Conservation (phyloP, 2,888 invertebrate genomes). For the Hedychridium roseum region DNA sequence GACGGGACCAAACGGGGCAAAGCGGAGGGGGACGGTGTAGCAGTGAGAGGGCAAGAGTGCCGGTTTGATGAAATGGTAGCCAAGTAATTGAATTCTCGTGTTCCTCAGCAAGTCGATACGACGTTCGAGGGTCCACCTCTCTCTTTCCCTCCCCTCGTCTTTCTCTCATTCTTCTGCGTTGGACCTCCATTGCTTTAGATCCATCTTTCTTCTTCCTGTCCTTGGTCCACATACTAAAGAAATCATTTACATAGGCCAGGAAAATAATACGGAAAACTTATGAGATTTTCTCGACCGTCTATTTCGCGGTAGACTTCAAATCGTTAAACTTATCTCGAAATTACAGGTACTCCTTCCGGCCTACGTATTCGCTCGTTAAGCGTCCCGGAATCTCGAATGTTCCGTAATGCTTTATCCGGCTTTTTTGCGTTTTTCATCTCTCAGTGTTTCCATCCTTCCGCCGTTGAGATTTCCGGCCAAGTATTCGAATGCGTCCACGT, state of each 20-base stretch:
- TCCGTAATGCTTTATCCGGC: conserved; percentile 6
- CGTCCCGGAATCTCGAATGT: no score
- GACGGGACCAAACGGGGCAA: conserved; percentile 23
- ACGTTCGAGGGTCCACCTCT: conserved; percentile 14
- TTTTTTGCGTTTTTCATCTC: conserved; percentile 14
- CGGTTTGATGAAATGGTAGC: conserved; percentile 51
- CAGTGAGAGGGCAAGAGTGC: conserved; percentile 25
- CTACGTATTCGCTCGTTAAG: no score
- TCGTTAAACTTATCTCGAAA: no score
- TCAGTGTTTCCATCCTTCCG: conserved; percentile 15
- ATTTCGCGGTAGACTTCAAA: no score
- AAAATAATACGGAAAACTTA: no score
- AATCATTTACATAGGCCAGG: no score
- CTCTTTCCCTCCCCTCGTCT: conserved; percentile 15
- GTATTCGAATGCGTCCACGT: conserved; percentile 40
- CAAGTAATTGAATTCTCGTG: conserved; percentile 54
- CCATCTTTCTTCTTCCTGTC: conserved; percentile 3
- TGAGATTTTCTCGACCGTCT: no score
- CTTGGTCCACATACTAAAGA: no score
- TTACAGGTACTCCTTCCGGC: no score
- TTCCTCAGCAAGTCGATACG: conserved; percentile 46
- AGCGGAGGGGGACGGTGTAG: conserved; percentile 3
- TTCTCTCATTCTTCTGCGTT: conserved; percentile 4
- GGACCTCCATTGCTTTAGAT: not conserved
- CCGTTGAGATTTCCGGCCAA: conserved; percentile 28